Evolutionary conservation across 1,140 invertebrate species (phyloP).

Genomic region (Drosophila bocqueti): DNA sequence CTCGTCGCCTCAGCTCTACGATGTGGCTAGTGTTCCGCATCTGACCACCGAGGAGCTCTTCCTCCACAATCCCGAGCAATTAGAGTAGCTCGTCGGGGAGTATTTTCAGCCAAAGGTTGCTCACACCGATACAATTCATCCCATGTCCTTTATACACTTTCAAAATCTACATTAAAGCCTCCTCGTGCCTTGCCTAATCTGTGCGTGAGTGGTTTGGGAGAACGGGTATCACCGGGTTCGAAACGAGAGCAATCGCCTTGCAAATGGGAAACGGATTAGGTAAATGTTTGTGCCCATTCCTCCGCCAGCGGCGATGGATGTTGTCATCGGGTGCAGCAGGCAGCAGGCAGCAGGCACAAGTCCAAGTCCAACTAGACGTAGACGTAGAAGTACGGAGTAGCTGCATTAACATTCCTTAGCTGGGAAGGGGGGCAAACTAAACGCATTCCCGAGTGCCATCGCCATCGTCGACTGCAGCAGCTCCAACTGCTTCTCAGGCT

Average conservation of each 20-base stretch:
- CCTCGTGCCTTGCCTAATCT: background rate
- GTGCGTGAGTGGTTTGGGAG: background rate
- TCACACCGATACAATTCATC: background rate
- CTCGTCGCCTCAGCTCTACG: slow-evolving; percentile 95
- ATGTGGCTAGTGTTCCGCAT: slow-evolving; percentile 90
- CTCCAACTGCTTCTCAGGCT: slow-evolving; percentile 43
- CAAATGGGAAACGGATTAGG: slow-evolving; percentile 78
- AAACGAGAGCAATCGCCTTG: slow-evolving; percentile 65
- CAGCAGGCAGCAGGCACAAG: slow-evolving; percentile 11
- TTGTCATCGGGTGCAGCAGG: slow-evolving; percentile 38
- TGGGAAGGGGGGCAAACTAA: slow-evolving; percentile 47
- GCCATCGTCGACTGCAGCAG: slow-evolving; percentile 22
- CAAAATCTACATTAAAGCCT: background rate
- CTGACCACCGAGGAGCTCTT: slow-evolving; percentile 85
- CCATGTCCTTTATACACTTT: too few species aligned
- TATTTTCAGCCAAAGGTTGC: slow-evolving; percentile 45
- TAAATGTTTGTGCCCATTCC: slow-evolving; percentile 76
- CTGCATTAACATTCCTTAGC: slow-evolving; percentile 74
- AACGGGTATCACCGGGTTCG: background rate
- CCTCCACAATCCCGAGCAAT: slow-evolving; percentile 66
- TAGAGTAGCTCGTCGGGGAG: slow-evolving; percentile 5
- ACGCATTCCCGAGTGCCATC: slow-evolving; percentile 71
- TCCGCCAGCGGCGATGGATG: slow-evolving; percentile 34
- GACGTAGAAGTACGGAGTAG: slow-evolving; percentile 21
- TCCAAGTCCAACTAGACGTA: slow-evolving; percentile 1